phyloP scores from a whole-genome alignment of 1,140 invertebrate genomes.

The Drosophila neocordata region DNA sequence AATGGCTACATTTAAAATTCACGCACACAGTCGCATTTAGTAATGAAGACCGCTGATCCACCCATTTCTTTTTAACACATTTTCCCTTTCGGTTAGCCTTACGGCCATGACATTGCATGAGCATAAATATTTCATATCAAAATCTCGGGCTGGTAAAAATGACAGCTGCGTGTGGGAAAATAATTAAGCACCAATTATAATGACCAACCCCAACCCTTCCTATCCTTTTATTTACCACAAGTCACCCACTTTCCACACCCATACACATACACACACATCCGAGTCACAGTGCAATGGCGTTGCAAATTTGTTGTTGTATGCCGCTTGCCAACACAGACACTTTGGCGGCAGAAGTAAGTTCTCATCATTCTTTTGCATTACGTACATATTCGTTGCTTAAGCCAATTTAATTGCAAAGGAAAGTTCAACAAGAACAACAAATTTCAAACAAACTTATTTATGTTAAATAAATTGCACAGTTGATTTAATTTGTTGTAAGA shows the following conservation, averaged over 20 bases:
- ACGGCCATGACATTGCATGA: conserved; percentile 64
- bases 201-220: background rate
- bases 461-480: conserved; percentile 25
- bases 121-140: conserved; percentile 61
- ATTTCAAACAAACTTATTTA: conserved; percentile 16
- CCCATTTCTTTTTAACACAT: conserved; percentile 11
- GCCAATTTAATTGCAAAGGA: conserved; percentile 8
- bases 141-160: conserved; percentile 53
- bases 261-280: background rate
- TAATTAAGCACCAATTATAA: conserved; percentile 64
- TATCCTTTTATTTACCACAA: background rate
- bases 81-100: conserved; percentile 25
- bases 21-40: background rate
- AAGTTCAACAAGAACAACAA: conserved; percentile 12
- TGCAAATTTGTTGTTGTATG: conserved; percentile 10
- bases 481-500: conserved; percentile 10
- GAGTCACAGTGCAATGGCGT: conserved; percentile 19
- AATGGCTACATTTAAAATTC: conserved; percentile 58
- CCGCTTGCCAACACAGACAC: conserved; percentile 41
- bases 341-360: conserved; percentile 42
- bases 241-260: no score
- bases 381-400: conserved; percentile 45
- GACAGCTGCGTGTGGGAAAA: conserved; percentile 71
- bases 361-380: conserved; percentile 1
- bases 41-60: conserved; percentile 18